Evolutionary conservation across 35 echinoderm and acorn worm species (phyloP).

Genomic region (Lytechinus variegatus): DNA sequence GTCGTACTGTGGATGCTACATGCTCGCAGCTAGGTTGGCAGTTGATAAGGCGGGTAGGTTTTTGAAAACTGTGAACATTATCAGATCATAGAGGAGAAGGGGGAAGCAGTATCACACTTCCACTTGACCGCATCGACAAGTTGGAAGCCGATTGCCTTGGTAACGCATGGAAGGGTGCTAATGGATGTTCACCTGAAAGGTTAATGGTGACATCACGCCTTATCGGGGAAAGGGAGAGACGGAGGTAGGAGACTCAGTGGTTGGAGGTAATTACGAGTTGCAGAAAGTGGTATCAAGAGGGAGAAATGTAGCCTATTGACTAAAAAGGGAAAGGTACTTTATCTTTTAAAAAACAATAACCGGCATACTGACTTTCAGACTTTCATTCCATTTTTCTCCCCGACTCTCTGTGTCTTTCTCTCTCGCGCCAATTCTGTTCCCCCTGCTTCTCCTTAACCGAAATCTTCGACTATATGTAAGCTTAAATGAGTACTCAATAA

Average conservation of each 20-base stretch:
- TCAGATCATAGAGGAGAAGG: background rate
- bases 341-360: background rate
- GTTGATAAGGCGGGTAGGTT: background rate
- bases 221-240: background rate
- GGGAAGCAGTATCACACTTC: background rate
- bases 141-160: constrained; percentile 15
- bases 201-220: constrained; percentile 1
- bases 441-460: background rate
- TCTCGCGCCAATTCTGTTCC: background rate
- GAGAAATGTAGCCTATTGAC: background rate
- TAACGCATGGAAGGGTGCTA: background rate
- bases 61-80: background rate
- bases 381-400: background rate
- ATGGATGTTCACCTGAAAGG: constrained; percentile 10
- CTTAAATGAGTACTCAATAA: too few relatives aligned
- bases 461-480: background rate
- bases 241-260: background rate
- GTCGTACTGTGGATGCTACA: background rate
- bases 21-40: background rate
- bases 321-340: background rate
- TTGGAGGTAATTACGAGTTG: background rate
- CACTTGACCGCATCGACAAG: background rate
- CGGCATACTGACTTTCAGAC: background rate
- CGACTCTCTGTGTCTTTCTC: too few relatives aligned
- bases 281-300: constrained; percentile 9